Conservation (phyloP, 2,113 vertebrate genomes). For the Chaetorhynchus papuensis region DNA sequence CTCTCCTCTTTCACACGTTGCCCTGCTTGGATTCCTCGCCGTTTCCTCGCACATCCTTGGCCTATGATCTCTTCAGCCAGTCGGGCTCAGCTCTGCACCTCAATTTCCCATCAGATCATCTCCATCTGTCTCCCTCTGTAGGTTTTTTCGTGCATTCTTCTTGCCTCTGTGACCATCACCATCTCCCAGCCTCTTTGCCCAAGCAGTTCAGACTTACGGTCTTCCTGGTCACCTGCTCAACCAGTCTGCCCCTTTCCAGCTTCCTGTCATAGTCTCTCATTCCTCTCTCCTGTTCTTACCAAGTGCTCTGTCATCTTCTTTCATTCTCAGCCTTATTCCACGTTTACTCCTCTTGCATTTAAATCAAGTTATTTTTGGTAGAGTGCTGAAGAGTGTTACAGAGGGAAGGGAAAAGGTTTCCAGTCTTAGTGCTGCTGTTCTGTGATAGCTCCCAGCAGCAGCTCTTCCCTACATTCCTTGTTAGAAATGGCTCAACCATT, state of each 20-base stretch:
- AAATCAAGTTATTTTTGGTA: not conserved
- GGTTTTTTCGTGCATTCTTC: not conserved
- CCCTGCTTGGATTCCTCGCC: not conserved
- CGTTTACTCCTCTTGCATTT: not conserved
- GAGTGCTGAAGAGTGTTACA: not conserved
- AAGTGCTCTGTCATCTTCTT: not conserved
- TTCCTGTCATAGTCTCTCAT: not conserved
- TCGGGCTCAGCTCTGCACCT: not conserved
- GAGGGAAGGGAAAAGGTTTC: not conserved
- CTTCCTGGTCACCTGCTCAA: not conserved
- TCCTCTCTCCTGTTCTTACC: not conserved
- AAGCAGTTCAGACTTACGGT: not conserved
- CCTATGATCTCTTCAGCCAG: not conserved
- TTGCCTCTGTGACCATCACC: not conserved
- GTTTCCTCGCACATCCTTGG: not conserved
- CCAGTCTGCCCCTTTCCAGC: not conserved
- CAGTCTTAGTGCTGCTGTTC: not conserved
- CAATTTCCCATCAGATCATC: not conserved
- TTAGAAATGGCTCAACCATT: not conserved
- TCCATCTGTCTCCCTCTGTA: not conserved
- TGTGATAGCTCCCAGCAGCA: not conserved
- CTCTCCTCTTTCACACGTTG: accelerated
- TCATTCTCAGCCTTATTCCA: not conserved
- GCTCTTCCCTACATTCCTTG: not conserved
- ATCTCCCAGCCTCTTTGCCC: not conserved